A percentile compares a stretch with the other conserved stretches of the same genome.
Evolutionary conservation across 2,888 invertebrate genomes (phyloP).

Genomic region (Acheta domesticus): DNA sequence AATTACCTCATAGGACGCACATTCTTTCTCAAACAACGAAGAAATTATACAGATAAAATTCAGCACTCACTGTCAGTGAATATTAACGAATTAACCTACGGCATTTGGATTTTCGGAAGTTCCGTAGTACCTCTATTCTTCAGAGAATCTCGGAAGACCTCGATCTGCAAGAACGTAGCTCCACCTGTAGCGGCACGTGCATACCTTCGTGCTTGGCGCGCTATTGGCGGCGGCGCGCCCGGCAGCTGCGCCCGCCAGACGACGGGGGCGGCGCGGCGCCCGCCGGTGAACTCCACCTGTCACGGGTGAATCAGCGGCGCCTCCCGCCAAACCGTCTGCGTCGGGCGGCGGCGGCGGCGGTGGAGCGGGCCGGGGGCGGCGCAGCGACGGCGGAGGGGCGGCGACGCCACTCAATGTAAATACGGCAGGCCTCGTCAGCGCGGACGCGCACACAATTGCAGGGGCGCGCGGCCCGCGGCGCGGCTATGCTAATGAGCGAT

Average conservation of each 20-base stretch:
- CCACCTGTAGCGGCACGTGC: too few species aligned
- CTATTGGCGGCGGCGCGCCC: neutral
- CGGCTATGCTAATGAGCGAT: constrained; percentile 18
- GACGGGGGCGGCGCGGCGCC: neutral
- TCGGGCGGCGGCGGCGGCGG: neutral
- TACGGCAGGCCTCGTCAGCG: constrained; percentile 6
- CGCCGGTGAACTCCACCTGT: neutral
- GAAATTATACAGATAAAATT: too few species aligned
- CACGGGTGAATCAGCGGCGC: neutral
- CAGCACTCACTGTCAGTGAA: too few species aligned
- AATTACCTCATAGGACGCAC: too few species aligned
- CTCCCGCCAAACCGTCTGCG: constrained; percentile 10
- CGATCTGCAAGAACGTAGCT: too few species aligned
- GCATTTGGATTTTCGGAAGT: too few species aligned
- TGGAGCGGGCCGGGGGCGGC: neutral
- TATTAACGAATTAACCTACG: too few species aligned
- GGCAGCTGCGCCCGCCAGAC: neutral
- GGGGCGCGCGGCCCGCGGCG: constrained; percentile 7
- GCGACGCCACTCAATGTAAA: constrained; percentile 1
- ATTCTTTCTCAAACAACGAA: too few species aligned
- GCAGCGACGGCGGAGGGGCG: neutral
- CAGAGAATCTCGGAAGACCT: too few species aligned
- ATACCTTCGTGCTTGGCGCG: neutral
- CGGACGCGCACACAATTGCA: constrained; percentile 9
- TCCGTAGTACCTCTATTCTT: too few species aligned